Evolutionary conservation across 2,888 invertebrate species (phyloP).

Genomic region (Ophonus ardosiacus): DNA sequence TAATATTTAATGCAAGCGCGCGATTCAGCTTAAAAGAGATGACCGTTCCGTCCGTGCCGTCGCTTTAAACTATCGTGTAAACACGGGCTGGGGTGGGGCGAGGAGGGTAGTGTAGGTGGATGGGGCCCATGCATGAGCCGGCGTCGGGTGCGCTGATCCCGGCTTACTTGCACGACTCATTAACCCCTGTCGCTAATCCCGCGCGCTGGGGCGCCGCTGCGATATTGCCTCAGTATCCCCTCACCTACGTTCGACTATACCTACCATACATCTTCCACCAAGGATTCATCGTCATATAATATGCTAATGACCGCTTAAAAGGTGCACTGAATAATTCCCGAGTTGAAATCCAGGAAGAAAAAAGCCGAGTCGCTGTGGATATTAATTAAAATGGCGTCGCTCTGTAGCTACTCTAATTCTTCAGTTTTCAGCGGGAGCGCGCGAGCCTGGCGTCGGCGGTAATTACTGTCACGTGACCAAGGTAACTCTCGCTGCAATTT

Average conservation of each 20-base stretch:
- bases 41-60: conserved; percentile 45
- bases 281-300: conserved; percentile 68
- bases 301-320: conserved; percentile 67
- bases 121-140: conserved; percentile 65
- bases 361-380: conserved; percentile 43
- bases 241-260: neutral
- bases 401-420: conserved; percentile 52
- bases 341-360: conserved; percentile 43
- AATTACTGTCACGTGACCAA: conserved; percentile 71
- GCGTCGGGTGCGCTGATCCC: conserved; percentile 74
- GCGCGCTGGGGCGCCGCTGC: conserved; percentile 70
- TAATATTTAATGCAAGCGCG: conserved; percentile 74
- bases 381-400: conserved; percentile 59
- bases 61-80: conserved; percentile 59
- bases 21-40: conserved; percentile 64
- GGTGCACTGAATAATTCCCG: conserved; percentile 56
- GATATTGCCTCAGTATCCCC: conserved; percentile 72
- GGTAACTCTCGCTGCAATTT: conserved; percentile 74
- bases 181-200: conserved; percentile 76
- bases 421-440: conserved; percentile 55
- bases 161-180: conserved; percentile 78
- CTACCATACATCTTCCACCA: conserved; percentile 63
- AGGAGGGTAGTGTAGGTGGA: conserved; percentile 71
- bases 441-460: conserved; percentile 65
- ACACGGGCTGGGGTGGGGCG: conserved; percentile 65